phyloP scores from a whole-genome alignment of 2,888 invertebrate species.

The Drosophila prostipennis region DNA sequence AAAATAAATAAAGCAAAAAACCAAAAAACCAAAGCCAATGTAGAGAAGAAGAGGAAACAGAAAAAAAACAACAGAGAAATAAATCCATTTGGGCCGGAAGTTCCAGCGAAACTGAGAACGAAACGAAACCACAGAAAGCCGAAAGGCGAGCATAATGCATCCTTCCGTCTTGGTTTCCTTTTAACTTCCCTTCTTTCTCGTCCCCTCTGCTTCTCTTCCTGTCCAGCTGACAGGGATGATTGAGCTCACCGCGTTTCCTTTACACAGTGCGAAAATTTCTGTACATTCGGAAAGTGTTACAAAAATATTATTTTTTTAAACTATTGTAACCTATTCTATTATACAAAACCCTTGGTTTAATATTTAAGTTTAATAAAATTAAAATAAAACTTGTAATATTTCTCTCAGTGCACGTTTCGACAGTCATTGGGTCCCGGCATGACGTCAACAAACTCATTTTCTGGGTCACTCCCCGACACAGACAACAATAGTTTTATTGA shows the following conservation, averaged over 20 bases:
- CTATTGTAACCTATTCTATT: too few species aligned
- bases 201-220: conserved; percentile 21
- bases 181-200: background rate
- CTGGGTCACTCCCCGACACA: conserved; percentile 38
- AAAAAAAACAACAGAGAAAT: conserved; percentile 19
- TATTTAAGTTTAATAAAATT: too few species aligned
- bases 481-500: conserved; percentile 44
- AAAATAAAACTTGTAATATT: background rate
- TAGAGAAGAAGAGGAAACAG: conserved; percentile 6
- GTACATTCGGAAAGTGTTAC: too few species aligned
- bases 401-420: conserved; percentile 11
- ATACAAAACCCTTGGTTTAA: too few species aligned
- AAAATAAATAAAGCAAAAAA: background rate
- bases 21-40: conserved; percentile 34
- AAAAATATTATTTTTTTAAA: too few species aligned
- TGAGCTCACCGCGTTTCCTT: conserved; percentile 28
- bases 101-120: conserved; percentile 34
- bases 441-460: conserved; percentile 43
- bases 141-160: conserved; percentile 47
- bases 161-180: conserved; percentile 40
- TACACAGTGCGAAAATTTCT: conserved; percentile 3
- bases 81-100: conserved; percentile 47
- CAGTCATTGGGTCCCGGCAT: conserved; percentile 27
- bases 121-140: conserved; percentile 39
- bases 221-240: conserved; percentile 46